Base-by-base conservation (phyloP, 2,113 vertebrate species). In the Salvelinus sp. region DNA sequence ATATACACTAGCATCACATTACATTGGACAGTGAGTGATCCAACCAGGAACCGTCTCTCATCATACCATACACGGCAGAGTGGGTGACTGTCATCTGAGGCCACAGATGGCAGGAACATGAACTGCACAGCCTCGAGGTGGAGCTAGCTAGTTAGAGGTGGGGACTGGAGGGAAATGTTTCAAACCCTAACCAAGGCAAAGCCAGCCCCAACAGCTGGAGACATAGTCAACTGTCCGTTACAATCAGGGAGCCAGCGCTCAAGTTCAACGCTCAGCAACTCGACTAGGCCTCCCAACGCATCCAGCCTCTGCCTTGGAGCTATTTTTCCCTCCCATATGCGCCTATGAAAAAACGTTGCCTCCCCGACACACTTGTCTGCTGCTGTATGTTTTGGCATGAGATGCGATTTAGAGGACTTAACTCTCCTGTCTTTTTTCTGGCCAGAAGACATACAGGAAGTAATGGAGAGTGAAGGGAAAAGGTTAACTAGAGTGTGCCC, bases 161-260 rank as follows among this genome's bases (percentile, higher is more conserved):
- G 3, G 50, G 1, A 18, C 50, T 54, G 50, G 50, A 54, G 16
- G 50, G 16, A 54, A 54, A 18, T 18, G 16, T 54, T 58, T 30
- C 58, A 28, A 22, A 25, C 22, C 9, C 48, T 54, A 54, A 54
- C 50, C 50, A 14, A 54, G 23, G 10, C 22, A 25, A 62, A 5
- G 4, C 64, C 14, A 30, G 72, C 33, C 50, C 50, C 50, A 54
- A 54, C 16, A 54, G 50, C 50, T 54, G 50, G 50, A 54, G 12
- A 16, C 50, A 1, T 14, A 54, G 58, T 74, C 48, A 28, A 74
- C 72, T 74, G 72, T 74, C 72, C 38, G 22, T 74, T 74, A 65
- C 72, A 38, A 74, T 74, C 72, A 74, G 60, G 33, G 22, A 50
- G 22, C 33, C 54, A 73, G 71, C 58, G n/a, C 58, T 73, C 71